A percentile compares a stretch with the other conserved stretches of the same genome.
phyloP scores from a whole-genome alignment of 2,113 vertebrate species.

The Talpa occidentalis region DNA sequence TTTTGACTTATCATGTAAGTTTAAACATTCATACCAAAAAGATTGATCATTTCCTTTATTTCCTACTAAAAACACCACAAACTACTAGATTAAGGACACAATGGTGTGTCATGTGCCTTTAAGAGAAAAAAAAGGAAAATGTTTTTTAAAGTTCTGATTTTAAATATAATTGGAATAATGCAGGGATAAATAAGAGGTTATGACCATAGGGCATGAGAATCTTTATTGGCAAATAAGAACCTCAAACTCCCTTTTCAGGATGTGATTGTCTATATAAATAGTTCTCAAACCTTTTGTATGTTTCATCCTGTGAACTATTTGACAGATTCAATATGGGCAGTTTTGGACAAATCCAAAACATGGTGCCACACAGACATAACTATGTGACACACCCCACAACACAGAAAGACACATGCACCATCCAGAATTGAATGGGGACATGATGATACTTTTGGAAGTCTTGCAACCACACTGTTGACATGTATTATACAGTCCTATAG shows the following conservation, averaged over 20 bases:
- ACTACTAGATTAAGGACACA: background rate
- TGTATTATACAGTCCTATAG: accelerated
- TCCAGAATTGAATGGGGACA: background rate
- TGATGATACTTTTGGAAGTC: background rate
- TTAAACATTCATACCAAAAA: slow-evolving; percentile 11
- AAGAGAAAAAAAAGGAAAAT: background rate
- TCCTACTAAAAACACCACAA: slow-evolving; percentile 14
- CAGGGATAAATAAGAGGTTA: background rate
- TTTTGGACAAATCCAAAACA: background rate
- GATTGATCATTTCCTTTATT: background rate
- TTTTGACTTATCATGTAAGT: background rate
- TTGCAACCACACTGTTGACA: background rate
- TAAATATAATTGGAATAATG: background rate
- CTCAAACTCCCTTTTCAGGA: background rate
- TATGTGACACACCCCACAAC: background rate
- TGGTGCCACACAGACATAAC: background rate
- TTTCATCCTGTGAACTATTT: slow-evolving; percentile 7
- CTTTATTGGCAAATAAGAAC: background rate
- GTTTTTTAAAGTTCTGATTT: background rate
- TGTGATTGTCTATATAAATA: background rate
- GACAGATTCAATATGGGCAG: background rate
- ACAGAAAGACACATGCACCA: background rate
- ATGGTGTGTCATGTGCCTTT: background rate
- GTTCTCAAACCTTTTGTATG: background rate
- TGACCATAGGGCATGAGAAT: background rate